Conservation (phyloP, 2,113 vertebrate genomes). For the Porphyrio hochstetteri region DNA sequence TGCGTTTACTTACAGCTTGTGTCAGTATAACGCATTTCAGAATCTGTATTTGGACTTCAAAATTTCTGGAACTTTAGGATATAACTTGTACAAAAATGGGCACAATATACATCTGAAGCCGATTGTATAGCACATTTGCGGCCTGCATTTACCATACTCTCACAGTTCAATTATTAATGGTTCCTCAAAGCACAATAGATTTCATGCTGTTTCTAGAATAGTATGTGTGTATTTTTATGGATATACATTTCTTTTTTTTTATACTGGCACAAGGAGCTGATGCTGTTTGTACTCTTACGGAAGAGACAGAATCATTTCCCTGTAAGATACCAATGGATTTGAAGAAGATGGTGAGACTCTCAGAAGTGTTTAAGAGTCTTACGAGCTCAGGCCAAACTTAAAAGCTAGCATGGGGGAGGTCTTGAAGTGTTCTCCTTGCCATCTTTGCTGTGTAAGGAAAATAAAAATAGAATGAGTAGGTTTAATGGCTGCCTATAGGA, state of each 20-base stretch:
- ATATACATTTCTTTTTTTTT: not conserved
- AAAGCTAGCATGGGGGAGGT: not conserved
- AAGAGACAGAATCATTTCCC: not conserved
- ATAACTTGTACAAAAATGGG: not conserved
- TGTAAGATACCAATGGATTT: not conserved
- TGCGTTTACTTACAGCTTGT: not conserved
- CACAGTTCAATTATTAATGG: not conserved
- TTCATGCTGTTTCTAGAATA: not conserved
- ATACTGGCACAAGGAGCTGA: not conserved
- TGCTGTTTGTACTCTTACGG: not conserved
- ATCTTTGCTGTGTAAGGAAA: not conserved
- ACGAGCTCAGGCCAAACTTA: not conserved
- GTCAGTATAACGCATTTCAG: not conserved
- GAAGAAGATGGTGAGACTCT: not conserved
- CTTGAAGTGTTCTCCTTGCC: not conserved
- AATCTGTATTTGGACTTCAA: not conserved
- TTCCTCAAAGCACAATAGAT: not conserved
- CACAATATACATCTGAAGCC: not conserved
- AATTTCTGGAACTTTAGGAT: not conserved
- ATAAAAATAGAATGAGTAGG: not conserved
- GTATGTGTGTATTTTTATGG: not conserved
- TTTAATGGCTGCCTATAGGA: slow-evolving; percentile 1
- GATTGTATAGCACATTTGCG: not conserved
- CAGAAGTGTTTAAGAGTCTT: not conserved
- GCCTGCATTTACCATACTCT: not conserved